These are phyloP conservation scores for Ennomos fuscantarius DNA, from an alignment of 2,888 invertebrate species.

Conservation along the genomic window DNA sequence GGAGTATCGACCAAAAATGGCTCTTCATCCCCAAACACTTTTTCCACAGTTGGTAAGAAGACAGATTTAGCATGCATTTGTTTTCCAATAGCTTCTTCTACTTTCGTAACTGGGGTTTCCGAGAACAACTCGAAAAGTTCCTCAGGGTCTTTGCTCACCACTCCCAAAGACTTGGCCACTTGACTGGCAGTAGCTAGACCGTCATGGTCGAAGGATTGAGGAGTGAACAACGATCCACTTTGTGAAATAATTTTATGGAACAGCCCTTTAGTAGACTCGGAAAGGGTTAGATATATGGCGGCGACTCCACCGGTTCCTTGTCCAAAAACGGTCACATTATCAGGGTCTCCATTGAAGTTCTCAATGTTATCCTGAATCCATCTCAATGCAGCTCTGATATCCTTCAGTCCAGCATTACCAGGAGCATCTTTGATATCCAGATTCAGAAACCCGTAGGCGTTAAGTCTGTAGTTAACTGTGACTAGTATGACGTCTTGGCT, in stretches of 20 bases:
- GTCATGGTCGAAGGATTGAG: constrained; percentile 66
- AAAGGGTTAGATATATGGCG: constrained; percentile 71
- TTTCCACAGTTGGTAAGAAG: constrained; percentile 72
- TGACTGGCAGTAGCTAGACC: constrained; percentile 69
- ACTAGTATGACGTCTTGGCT: constrained; percentile 74
- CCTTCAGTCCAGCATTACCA: constrained; percentile 79
- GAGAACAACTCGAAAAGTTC: constrained; percentile 61
- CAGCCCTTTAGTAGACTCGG: constrained; percentile 69
- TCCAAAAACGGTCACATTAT: constrained; percentile 77
- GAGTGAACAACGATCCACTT: constrained; percentile 70
- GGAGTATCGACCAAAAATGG: constrained; percentile 73
- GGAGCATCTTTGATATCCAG: constrained; percentile 70
- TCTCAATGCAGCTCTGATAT: constrained; percentile 74
- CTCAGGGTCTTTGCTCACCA: constrained; percentile 58
- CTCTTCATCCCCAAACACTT: constrained; percentile 66
- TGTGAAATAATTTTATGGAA: constrained; percentile 74
- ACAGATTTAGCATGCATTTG: constrained; percentile 75
- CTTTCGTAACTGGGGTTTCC: constrained; percentile 57
- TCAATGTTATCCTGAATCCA: constrained; percentile 74
- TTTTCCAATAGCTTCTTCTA: constrained; percentile 73
- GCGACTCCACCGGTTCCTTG: constrained; percentile 76
- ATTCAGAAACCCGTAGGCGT: constrained; percentile 77
- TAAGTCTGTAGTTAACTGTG: constrained; percentile 80
- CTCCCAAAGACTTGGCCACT: constrained; percentile 69
- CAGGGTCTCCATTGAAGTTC: constrained; percentile 68